phyloP scores from a whole-genome alignment of 2,888 invertebrate genomes.

The Drosophila planitibia region DNA sequence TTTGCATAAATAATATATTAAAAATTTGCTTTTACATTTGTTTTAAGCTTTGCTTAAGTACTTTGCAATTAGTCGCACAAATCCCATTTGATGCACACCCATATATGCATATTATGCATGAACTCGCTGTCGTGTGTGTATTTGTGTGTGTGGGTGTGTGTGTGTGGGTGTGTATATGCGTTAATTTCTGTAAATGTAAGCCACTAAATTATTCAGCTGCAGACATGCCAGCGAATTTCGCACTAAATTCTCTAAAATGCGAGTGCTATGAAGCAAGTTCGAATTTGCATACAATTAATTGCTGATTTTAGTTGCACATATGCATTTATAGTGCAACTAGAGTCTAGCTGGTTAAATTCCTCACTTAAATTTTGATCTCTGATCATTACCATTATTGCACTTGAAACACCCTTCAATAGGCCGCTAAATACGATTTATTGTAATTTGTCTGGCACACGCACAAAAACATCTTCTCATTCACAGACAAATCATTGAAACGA shows the following conservation, averaged over 20 bases:
- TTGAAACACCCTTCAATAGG: slow-evolving; percentile 8
- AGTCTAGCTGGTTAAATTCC: slow-evolving; percentile 1
- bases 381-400: neutral
- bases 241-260: slow-evolving; percentile 35
- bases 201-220: slow-evolving; percentile 74
- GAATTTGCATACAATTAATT: slow-evolving; percentile 78
- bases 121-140: slow-evolving; percentile 10
- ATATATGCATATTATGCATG: slow-evolving; percentile 40
- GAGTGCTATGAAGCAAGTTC: slow-evolving; percentile 27
- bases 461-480: slow-evolving; percentile 25
- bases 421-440: slow-evolving; percentile 43
- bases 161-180: slow-evolving; percentile 44
- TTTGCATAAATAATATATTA: slow-evolving; percentile 82
- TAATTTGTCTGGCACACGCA: slow-evolving; percentile 13
- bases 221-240: slow-evolving; percentile 71
- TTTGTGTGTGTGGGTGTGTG: slow-evolving; percentile 21
- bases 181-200: slow-evolving; percentile 81
- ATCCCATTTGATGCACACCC: slow-evolving; percentile 71
- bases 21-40: slow-evolving; percentile 81
- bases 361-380: neutral
- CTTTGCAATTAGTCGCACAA: slow-evolving; percentile 84
- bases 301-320: slow-evolving; percentile 59
- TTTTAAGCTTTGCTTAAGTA: slow-evolving; percentile 83
- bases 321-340: slow-evolving; percentile 10
- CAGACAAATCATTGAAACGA: slow-evolving; percentile 75